phyloP scores from a whole-genome alignment of 2,113 vertebrate genomes.

The Zosterops japonicus region DNA sequence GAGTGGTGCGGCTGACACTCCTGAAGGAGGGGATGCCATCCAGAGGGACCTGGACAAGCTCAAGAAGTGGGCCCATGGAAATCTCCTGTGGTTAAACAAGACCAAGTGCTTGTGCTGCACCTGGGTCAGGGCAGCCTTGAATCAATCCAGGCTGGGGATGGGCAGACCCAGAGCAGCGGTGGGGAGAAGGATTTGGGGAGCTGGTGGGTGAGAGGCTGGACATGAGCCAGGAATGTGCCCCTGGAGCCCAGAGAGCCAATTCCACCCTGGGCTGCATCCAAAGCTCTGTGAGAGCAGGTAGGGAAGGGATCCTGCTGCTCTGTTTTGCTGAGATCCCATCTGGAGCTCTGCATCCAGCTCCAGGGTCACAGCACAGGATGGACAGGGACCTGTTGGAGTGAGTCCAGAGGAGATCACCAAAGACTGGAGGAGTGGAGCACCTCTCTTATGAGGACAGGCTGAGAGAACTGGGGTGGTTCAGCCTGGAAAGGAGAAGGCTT shows the following conservation, averaged over 20 bases:
- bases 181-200: neutral
- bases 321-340: neutral
- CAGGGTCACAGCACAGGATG: neutral
- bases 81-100: neutral
- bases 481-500: neutral
- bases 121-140: neutral
- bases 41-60: neutral
- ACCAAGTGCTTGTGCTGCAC: neutral
- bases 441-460: accelerated
- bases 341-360: neutral
- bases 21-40: accelerated
- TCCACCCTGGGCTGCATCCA: neutral
- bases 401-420: neutral
- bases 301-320: neutral
- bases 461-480: neutral
- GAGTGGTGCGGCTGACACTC: neutral
- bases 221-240: neutral
- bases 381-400: neutral
- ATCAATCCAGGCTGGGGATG: neutral
- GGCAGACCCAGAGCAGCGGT: neutral
- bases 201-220: neutral
- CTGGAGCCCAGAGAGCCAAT: neutral
- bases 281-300: neutral
- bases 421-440: neutral
- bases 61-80: neutral